Base-by-base conservation (phyloP, 2,888 invertebrate species). In the Opisthograptis luteolata region DNA sequence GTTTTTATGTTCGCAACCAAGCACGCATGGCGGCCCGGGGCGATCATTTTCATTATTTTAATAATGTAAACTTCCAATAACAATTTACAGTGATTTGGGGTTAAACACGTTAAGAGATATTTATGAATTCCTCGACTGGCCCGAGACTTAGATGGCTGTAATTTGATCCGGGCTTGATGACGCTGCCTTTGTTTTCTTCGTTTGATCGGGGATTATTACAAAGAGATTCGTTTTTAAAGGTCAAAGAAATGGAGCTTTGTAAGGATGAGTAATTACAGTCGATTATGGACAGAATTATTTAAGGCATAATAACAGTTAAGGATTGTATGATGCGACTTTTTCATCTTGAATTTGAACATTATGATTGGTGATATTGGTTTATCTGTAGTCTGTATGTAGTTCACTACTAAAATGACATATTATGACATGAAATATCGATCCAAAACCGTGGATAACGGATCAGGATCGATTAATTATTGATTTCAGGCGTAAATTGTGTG, bases 21-120 rank as follows among this genome's bases (percentile, higher is more conserved):
- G 82, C 89, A 87, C 87, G 86, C 88, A 88, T 80, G 82, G 84
- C 68, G 82, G 86, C 90, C 87, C 62, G 66, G 61, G 80, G 88
- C 87, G 85, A 83, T 87, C 89, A 88, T 89, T 90, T 89, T 90
- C 90, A 90, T 90, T 90, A 90, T 89, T 90, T 90, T 89, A 90
- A 90, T 90, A 88, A 89, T 89, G 88, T 89, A 84, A 89, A 89
- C 89, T 89, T 81, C 87, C 87, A 89, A 89, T 89, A 89, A 90
- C 88, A 90, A 90, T 89, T 90, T 89, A 87, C 87, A 80, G 84
- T 88, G 89, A 89, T 90, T 90, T 87, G 79, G 87, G 90, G 87
- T 86, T 88, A 88, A 89, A 87, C 88, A 87, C 84, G 86, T 88
- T 88, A 85, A 81, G 81, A 84, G 80, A 86, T 88, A 83, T 87